A percentile compares a stretch with the other conserved stretches of the same genome.
These are phyloP conservation scores for Tinea trinotella DNA, from an alignment of 2,888 invertebrate species.

Conservation along the genomic window DNA sequence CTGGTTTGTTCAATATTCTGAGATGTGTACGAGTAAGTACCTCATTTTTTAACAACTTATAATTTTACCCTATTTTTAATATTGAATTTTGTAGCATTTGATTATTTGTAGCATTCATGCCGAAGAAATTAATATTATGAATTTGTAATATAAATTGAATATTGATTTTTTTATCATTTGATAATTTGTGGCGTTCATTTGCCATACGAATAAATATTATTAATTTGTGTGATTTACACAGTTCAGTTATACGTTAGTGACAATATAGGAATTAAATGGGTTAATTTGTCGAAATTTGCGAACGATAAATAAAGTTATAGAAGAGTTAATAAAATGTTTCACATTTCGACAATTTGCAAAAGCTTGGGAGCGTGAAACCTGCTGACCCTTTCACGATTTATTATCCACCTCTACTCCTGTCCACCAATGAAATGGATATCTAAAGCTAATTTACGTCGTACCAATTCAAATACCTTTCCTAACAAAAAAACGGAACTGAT, in stretches of 20 bases:
- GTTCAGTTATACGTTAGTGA: background rate
- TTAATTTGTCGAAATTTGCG: conserved; percentile 5
- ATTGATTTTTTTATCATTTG: no score
- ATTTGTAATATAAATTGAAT: no score
- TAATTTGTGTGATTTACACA: no score
- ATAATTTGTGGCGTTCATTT: no score
- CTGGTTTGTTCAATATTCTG: no score
- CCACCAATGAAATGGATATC: conserved; percentile 21
- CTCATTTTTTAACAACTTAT: no score
- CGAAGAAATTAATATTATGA: no score
- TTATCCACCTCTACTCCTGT: conserved; percentile 20
- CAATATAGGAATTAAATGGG: background rate
- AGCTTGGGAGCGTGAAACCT: conserved; percentile 20
- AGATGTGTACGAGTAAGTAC: no score
- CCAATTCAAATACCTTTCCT: conserved; percentile 8
- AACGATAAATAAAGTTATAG: conserved; percentile 17
- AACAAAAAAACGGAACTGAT: conserved; percentile 16
- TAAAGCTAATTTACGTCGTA: conserved; percentile 21
- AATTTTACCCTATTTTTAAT: no score
- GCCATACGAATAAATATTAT: no score
- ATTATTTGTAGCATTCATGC: no score
- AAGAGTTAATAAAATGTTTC: conserved; percentile 22
- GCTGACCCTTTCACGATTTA: conserved; percentile 22
- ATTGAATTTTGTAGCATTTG: no score
- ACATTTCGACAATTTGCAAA: conserved; percentile 22